Percentiles rank a stretch among this genome's conserved stretches.
phyloP scores from a whole-genome alignment of 2,888 invertebrate species.

The Nemotelus nigrinus region DNA sequence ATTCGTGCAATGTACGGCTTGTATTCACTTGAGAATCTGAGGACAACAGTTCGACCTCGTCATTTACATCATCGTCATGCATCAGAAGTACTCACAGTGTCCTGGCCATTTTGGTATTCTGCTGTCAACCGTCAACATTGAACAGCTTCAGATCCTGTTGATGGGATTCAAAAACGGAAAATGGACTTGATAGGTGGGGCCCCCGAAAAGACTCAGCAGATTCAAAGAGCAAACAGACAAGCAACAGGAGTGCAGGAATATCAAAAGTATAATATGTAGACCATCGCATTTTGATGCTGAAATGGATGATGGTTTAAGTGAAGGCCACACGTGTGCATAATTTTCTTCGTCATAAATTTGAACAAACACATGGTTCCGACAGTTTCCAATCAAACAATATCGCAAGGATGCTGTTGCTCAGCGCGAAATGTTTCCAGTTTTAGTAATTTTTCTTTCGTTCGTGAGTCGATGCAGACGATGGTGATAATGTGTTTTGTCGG shows the following conservation, averaged over 20 bases:
- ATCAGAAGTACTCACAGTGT: not conserved
- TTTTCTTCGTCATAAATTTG: constrained; percentile 49
- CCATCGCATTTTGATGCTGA: constrained; percentile 17
- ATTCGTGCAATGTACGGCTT: constrained; percentile 19
- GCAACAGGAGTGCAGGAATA: constrained; percentile 10
- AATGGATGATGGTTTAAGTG: constrained; percentile 41
- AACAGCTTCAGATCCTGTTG: constrained; percentile 24
- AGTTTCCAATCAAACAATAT: constrained; percentile 47
- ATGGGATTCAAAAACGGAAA: constrained; percentile 25
- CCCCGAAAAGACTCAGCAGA: not conserved
- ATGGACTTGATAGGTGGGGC: constrained; percentile 12
- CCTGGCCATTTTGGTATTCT: not conserved
- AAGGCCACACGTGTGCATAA: constrained; percentile 48
- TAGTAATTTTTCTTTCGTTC: not conserved
- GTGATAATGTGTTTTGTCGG: not conserved
- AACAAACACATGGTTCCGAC: constrained; percentile 48
- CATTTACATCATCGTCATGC: constrained; percentile 25
- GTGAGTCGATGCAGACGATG: not conserved
- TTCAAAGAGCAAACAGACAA: not conserved
- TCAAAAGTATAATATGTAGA: constrained; percentile 12
- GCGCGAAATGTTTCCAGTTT: no score
- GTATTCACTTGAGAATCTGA: constrained; percentile 25
- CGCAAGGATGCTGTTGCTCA: constrained; percentile 12
- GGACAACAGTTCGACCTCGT: constrained; percentile 24
- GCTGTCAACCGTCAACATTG: not conserved